Percentiles rank a stretch among this genome's conserved stretches.
Conservation (phyloP, 2,113 vertebrate species). For the Edolisoma coerulescens region DNA sequence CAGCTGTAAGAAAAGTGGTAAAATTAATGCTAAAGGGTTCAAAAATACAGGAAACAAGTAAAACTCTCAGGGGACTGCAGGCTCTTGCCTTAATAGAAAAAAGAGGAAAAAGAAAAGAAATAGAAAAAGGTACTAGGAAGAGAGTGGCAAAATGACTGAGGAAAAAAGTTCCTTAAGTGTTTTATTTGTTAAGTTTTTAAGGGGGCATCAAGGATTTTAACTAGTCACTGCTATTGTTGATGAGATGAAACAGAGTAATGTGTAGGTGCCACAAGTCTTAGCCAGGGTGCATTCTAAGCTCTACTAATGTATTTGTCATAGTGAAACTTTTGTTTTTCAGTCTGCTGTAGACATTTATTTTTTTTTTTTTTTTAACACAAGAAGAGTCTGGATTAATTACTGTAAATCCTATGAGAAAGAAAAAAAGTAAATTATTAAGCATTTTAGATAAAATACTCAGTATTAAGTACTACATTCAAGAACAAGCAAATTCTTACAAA, state of each 20-base stretch:
- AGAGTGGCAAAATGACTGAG: not conserved
- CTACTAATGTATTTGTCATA: not conserved
- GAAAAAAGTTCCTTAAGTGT: not conserved
- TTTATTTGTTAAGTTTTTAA: not conserved
- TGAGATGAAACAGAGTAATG: not conserved
- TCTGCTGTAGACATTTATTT: not conserved
- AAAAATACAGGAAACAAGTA: not conserved
- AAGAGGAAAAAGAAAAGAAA: not conserved
- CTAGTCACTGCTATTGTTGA: not conserved
- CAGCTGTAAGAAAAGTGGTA: not conserved
- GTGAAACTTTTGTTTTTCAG: not conserved
- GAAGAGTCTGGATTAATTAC: not conserved
- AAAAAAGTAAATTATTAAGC: not conserved
- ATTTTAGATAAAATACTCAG: not conserved
- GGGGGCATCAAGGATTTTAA: not conserved
- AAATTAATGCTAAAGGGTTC: conserved; percentile 23
- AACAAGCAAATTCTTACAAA: conserved; percentile 62
- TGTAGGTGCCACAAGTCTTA: not conserved
- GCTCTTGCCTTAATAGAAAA: not conserved
- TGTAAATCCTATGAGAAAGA: not conserved
- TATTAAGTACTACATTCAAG: conserved; percentile 41
- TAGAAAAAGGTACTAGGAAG: not conserved
- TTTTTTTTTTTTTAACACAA: not conserved
- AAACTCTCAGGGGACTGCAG: not conserved
- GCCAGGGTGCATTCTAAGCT: not conserved